Conservation (phyloP, 2,113 vertebrate genomes). For the Fregetta grallaria region DNA sequence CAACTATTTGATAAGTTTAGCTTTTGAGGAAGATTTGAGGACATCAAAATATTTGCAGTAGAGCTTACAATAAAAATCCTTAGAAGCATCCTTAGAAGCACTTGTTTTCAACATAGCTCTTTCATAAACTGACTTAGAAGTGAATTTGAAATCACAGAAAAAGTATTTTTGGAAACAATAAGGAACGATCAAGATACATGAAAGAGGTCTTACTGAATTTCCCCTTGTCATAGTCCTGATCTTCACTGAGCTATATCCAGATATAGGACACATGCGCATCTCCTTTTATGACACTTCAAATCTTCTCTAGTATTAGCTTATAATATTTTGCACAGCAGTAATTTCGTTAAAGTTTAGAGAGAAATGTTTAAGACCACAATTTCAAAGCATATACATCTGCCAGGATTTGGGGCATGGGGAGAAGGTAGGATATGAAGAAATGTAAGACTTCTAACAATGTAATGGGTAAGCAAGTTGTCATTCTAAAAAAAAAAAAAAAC, state of each 20-base stretch:
- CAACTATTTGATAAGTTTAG: not conserved
- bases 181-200: not conserved
- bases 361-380: not conserved
- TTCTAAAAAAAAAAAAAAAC: not conserved
- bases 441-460: not conserved
- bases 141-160: slow-evolving; percentile 4
- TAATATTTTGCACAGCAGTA: not conserved
- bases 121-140: slow-evolving; percentile 30
- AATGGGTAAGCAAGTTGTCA: not conserved
- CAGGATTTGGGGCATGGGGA: not conserved
- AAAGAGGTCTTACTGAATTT: slow-evolving; percentile 11
- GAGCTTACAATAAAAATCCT: not conserved
- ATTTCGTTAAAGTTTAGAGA: not conserved
- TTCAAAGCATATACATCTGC: not conserved
- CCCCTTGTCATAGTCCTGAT: not conserved
- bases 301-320: not conserved
- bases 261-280: not conserved
- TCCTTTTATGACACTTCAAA: not conserved
- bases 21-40: not conserved
- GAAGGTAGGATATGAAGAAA: not conserved
- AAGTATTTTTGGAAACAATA: slow-evolving; percentile 13
- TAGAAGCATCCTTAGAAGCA: not conserved
- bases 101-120: not conserved
- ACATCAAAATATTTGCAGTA: not conserved
- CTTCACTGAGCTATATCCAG: not conserved